Conservation (phyloP, 2,888 invertebrate genomes). For the Drosophila robusta region DNA sequence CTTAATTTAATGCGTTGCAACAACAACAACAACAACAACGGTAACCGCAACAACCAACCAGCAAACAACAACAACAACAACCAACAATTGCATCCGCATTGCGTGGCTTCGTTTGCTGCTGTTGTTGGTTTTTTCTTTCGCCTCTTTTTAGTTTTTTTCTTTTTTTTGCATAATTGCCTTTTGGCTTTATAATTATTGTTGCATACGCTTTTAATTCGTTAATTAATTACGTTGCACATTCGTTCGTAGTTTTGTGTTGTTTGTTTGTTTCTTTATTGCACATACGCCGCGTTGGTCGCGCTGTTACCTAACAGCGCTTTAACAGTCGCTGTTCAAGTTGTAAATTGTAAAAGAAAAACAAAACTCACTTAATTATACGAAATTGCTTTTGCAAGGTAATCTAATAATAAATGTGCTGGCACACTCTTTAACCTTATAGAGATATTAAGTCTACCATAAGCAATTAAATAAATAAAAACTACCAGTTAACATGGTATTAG, state of each 20-base stretch:
- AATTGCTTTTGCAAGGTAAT: too few relatives aligned
- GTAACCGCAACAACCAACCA: conserved; percentile 21
- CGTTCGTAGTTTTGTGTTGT: conserved; percentile 17
- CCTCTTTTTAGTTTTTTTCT: conserved; percentile 12
- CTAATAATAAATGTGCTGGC: not conserved
- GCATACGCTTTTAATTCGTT: conserved; percentile 78
- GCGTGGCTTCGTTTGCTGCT: conserved; percentile 60
- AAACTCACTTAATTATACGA: too few relatives aligned
- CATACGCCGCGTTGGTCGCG: conserved; percentile 47
- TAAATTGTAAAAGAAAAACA: not conserved
- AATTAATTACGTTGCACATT: conserved; percentile 67
- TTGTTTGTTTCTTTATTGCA: conserved; percentile 39
- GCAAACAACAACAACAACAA: conserved; percentile 39
- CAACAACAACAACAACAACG: conserved; percentile 53
- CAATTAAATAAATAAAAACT: too few relatives aligned
- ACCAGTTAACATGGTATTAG: not conserved
- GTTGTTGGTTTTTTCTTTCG: not conserved
- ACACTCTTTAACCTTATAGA: too few relatives aligned
- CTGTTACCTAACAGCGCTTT: conserved; percentile 27
- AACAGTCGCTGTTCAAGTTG: conserved; percentile 6
- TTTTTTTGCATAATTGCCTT: conserved; percentile 73
- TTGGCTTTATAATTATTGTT: conserved; percentile 76
- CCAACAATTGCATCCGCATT: conserved; percentile 76
- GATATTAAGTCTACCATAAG: too few relatives aligned
- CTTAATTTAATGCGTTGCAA: conserved; percentile 80